Evolutionary conservation across 2,888 invertebrate species (phyloP).

Genomic region (Bellardia pandia): DNA sequence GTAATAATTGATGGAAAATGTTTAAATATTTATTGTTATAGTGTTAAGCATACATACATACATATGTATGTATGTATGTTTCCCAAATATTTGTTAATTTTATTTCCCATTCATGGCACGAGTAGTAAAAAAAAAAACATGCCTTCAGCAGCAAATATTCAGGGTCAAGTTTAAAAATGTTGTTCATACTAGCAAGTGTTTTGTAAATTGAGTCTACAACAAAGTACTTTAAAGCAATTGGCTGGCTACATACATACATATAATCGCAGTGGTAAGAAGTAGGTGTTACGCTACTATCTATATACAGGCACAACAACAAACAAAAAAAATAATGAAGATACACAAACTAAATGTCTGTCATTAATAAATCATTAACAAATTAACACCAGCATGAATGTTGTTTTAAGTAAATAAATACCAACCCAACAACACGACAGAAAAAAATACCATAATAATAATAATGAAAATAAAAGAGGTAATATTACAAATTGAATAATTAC

Average conservation of each 20-base stretch:
- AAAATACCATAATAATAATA: conserved; percentile 12
- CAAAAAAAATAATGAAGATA: neutral
- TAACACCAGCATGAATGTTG: conserved; percentile 62
- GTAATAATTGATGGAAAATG: too few relatives aligned
- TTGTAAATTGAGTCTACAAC: conserved; percentile 21
- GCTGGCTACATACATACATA: conserved; percentile 1
- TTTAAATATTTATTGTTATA: too few relatives aligned
- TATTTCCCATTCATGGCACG: conserved; percentile 18
- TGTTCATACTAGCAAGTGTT: neutral
- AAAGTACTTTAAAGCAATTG: conserved; percentile 39
- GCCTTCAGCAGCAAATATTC: conserved; percentile 25
- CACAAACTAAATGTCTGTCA: conserved; percentile 53
- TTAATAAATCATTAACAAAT: conserved; percentile 69
- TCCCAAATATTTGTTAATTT: neutral
- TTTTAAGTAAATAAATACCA: conserved; percentile 59
- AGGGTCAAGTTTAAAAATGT: conserved; percentile 58
- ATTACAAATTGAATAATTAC: conserved; percentile 60
- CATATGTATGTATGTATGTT: too few relatives aligned
- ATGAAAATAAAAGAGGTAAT: conserved; percentile 48
- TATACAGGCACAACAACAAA: neutral
- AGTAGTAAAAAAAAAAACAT: neutral
- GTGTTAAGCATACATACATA: too few relatives aligned
- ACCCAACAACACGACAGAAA: conserved; percentile 28
- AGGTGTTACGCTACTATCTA: conserved; percentile 1
- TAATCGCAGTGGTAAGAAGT: conserved; percentile 18